These are phyloP conservation scores for Tiaroga cobitis DNA, from an alignment of 2,797 vertebrate genomes.

Conservation along the genomic window DNA sequence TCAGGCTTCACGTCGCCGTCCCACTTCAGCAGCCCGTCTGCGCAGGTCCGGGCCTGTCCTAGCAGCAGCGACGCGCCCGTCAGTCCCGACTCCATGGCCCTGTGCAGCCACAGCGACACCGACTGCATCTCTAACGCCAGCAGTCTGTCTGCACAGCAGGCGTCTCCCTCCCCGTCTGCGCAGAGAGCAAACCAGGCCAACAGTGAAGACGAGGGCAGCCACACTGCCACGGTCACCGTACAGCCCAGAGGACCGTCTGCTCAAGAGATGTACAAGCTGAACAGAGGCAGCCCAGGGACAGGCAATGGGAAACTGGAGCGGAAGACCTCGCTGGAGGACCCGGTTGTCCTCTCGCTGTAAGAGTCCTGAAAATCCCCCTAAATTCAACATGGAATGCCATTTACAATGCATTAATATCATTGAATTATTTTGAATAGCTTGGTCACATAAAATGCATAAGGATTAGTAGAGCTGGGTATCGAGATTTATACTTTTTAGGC, in stretches of 20 bases:
- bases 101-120: constrained; percentile 76
- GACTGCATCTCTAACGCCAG: constrained; percentile 83
- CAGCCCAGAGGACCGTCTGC: constrained; percentile 63
- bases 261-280: constrained; percentile 3
- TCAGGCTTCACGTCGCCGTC: constrained; percentile 75
- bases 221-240: constrained; percentile 74
- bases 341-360: constrained; percentile 91
- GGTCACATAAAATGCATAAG: neutral
- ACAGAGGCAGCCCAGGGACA: constrained; percentile 53
- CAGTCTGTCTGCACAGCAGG: constrained; percentile 71
- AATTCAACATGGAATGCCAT: neutral
- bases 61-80: constrained; percentile 69
- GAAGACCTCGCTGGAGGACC: constrained; percentile 83
- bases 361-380: constrained; percentile 47
- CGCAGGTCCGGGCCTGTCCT: constrained; percentile 61
- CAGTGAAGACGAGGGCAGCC: constrained; percentile 80
- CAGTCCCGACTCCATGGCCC: constrained; percentile 86
- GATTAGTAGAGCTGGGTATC: neutral
- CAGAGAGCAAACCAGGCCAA: constrained; percentile 62
- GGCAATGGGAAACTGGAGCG: constrained; percentile 71
- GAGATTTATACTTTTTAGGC: too few species aligned
- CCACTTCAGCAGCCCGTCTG: constrained; percentile 74
- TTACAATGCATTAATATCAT: neutral
- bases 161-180: constrained; percentile 61
- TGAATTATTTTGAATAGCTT: neutral